Percentiles rank a stretch among this genome's conserved stretches.
Evolutionary conservation across 2,113 vertebrate genomes (phyloP).

Genomic region (Ondatra zibethicus): DNA sequence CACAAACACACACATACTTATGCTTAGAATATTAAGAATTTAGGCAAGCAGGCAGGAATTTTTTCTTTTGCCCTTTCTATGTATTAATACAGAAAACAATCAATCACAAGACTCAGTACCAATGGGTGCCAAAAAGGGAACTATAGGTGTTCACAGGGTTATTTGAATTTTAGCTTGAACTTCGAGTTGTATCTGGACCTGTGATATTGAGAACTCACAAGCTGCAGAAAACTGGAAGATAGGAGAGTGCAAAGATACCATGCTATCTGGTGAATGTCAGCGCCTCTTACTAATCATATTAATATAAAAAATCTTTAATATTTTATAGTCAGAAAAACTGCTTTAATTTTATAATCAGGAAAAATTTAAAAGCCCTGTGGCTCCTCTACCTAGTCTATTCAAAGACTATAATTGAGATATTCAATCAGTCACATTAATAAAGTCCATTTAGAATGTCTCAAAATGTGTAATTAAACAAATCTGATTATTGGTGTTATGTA

Average conservation of each 20-base stretch:
- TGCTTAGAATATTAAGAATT: neutral
- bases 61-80: neutral
- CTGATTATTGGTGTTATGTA: conserved; percentile 25
- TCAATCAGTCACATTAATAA: conserved; percentile 47
- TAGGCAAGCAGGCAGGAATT: neutral
- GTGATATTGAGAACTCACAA: neutral
- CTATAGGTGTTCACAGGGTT: neutral
- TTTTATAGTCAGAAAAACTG: neutral
- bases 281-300: neutral
- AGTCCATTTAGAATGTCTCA: conserved; percentile 48
- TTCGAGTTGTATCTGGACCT: neutral
- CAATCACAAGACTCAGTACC: neutral
- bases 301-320: neutral
- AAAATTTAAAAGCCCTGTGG: neutral
- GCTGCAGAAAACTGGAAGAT: neutral
- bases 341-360: neutral
- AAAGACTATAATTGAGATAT: conserved; percentile 32
- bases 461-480: conserved; percentile 70
- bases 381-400: neutral
- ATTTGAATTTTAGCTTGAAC: conserved; percentile 6
- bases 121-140: conserved; percentile 1
- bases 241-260: neutral
- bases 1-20: no score
- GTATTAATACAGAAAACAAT: conserved; percentile 8
- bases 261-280: neutral